These are phyloP conservation scores for Cheilosia scutellata DNA, from an alignment of 2,888 invertebrate species.

Conservation along the genomic window DNA sequence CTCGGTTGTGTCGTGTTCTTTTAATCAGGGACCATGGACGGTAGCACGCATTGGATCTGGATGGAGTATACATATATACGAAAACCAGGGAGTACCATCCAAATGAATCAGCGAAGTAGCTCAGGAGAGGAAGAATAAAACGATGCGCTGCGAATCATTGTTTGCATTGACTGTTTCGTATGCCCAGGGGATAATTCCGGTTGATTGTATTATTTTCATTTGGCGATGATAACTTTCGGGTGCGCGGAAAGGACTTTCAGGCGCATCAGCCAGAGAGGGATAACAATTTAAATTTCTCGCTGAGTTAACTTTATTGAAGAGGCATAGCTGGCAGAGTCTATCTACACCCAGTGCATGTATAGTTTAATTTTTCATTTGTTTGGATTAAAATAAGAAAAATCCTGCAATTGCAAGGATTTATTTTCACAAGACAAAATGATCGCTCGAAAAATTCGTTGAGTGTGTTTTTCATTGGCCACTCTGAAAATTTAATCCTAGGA, in stretches of 20 bases:
- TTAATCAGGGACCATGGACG: conserved; percentile 65
- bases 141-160: conserved; percentile 74
- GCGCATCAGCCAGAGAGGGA: conserved; percentile 1
- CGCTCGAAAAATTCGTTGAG: no score
- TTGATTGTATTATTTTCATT: conserved; percentile 75
- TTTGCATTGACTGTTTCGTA: conserved; percentile 75
- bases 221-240: conserved; percentile 59
- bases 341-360: no score
- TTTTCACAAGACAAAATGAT: no score
- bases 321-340: no score
- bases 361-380: no score
- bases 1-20: conserved; percentile 65
- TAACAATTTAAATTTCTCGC: conserved; percentile 49
- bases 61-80: background rate
- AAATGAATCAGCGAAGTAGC: conserved; percentile 28
- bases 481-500: no score
- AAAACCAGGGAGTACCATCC: no score
- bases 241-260: background rate
- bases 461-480: no score
- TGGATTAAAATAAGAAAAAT: no score
- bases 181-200: conserved; percentile 74
- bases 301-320: background rate
- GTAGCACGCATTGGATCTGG: conserved; percentile 50
- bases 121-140: conserved; percentile 44
- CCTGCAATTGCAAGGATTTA: no score